phyloP scores from a whole-genome alignment of 2,113 vertebrate species.

The Chiloscyllium plagiosum region DNA sequence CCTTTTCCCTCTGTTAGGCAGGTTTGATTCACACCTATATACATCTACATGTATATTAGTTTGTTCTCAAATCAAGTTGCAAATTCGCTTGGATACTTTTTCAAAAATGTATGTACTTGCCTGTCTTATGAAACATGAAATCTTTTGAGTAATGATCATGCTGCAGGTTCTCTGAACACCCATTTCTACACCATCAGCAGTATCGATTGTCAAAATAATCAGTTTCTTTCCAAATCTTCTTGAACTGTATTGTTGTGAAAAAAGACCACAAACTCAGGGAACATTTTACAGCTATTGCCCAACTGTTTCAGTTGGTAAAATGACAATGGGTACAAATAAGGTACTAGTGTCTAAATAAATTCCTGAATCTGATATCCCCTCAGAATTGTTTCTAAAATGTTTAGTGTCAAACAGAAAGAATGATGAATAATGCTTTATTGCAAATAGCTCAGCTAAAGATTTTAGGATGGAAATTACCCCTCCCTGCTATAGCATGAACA shows the following conservation, averaged over 20 bases:
- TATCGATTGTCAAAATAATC: neutral
- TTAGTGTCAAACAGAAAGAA: neutral
- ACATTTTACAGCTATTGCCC: neutral
- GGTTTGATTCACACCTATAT: neutral
- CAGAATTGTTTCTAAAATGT: neutral
- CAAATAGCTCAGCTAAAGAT: neutral
- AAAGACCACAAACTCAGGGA: neutral
- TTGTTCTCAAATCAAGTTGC: neutral
- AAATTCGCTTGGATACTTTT: neutral
- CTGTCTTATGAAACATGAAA: neutral
- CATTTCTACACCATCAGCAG: neutral
- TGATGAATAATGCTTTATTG: neutral
- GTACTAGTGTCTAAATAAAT: neutral
- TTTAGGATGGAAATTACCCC: neutral
- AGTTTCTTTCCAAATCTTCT: neutral
- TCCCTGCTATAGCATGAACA: no score
- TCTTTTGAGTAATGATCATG: neutral
- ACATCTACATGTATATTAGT: neutral
- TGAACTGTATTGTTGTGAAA: neutral
- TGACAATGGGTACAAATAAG: neutral
- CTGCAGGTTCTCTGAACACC: neutral
- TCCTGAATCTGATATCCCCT: neutral
- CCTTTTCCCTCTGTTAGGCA: no score
- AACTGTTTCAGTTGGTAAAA: neutral
- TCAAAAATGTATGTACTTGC: neutral